phyloP scores from a whole-genome alignment of 64 coral and sea anemone species.

The Orbicella faveolata region DNA sequence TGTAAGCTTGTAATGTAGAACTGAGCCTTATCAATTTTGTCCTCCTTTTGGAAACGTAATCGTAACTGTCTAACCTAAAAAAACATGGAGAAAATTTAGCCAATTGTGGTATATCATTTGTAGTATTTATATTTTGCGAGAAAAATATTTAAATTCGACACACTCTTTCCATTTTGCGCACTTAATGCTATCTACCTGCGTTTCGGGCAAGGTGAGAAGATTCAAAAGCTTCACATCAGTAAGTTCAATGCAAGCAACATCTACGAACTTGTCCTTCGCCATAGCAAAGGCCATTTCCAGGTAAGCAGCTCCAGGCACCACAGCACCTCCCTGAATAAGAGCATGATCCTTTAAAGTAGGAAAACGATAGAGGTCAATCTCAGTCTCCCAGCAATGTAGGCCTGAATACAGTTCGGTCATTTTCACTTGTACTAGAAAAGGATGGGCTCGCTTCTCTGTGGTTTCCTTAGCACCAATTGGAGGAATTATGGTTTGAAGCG shows the following conservation, averaged over 20 bases:
- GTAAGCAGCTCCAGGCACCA: constrained; percentile 66
- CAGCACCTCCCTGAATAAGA: constrained; percentile 41
- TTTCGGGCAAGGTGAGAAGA: constrained; percentile 58
- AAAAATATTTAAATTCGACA: too few relatives aligned
- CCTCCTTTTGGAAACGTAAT: neutral
- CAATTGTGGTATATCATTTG: neutral
- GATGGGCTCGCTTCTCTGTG: neutral
- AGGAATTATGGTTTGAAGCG: neutral
- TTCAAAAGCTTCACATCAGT: constrained; percentile 47
- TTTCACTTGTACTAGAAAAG: constrained; percentile 32
- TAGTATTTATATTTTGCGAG: too few relatives aligned
- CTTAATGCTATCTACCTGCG: constrained; percentile 16
- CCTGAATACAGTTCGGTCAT: constrained; percentile 37
- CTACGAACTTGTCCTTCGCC: constrained; percentile 45
- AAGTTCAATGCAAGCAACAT: constrained; percentile 38
- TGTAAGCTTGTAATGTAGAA: constrained; percentile 22
- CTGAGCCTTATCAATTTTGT: neutral
- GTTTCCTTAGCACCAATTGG: neutral
- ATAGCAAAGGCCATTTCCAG: constrained; percentile 76
- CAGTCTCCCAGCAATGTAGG: constrained; percentile 50
- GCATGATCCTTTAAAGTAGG: constrained; percentile 62
- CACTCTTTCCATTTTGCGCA: neutral
- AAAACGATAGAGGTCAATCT: constrained; percentile 60
- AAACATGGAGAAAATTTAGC: neutral
- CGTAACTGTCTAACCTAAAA: constrained; percentile 20